Evolutionary conservation across 2,888 invertebrate genomes (phyloP).

Genomic region (Muschampia plurimacula): DNA sequence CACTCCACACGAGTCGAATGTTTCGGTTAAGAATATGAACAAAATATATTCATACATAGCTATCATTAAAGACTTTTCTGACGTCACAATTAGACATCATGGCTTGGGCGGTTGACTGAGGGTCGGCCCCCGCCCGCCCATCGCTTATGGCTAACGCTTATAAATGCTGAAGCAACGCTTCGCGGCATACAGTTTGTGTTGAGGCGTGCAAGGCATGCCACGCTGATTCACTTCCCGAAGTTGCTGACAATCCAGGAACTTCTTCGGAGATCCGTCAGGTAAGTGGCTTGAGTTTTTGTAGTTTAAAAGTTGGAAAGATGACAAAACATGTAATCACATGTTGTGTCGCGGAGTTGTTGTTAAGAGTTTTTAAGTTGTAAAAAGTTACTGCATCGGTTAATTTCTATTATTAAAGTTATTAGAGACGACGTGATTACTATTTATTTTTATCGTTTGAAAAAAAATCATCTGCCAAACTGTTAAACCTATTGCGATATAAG

Average conservation of each 20-base stretch:
- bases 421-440: too few relatives aligned
- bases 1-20: too few relatives aligned
- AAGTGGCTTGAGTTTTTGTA: not conserved
- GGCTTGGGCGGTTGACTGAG: not conserved
- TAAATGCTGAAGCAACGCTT: not conserved
- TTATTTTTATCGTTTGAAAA: too few relatives aligned
- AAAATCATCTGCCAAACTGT: too few relatives aligned
- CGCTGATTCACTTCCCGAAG: not conserved
- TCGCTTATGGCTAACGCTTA: not conserved
- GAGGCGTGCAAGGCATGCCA: constrained; percentile 4
- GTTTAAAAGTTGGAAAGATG: not conserved
- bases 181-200: not conserved
- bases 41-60: not conserved
- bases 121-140: constrained; percentile 5
- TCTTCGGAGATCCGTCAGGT: not conserved
- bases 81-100: not conserved
- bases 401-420: too few relatives aligned
- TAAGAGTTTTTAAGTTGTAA: not conserved
- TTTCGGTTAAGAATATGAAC: not conserved
- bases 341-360: not conserved
- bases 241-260: not conserved
- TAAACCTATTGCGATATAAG: too few relatives aligned
- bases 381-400: too few relatives aligned
- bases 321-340: too few relatives aligned
- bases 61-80: not conserved